Evolutionary conservation across 2,888 invertebrate species (phyloP), one percentile per base, ranked within the genome.

Genomic region (Polymixis flavicincta): DNA sequence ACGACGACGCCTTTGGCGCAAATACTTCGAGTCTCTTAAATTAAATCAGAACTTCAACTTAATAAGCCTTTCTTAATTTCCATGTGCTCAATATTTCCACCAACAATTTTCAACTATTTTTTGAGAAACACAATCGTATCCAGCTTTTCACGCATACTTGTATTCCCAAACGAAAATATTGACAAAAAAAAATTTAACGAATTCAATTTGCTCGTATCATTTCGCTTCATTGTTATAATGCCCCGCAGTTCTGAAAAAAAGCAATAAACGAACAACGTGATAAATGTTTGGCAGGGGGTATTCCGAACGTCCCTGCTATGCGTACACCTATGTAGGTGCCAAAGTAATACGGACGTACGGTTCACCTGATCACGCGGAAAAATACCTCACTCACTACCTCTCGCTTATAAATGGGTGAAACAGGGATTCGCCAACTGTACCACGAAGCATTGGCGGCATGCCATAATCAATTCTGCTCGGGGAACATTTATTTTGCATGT

Each of bases 391-490:
- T 78, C 72, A 63, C 71, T 78, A 74, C 75, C 69, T 72, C 73
- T 70, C 75, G 72, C 64, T 78, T 61, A 85, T 77, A 80, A 87
- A 83, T 80, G 79, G 84, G 82, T 83, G 79, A 82, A 82, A 85
- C 83, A 83, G 80, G 74, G 78, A 87, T 85, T 84, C 85, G 84
- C 86, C 82, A 88, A 89, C 85, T 87, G 89, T 80, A 81, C 74
- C 84, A 76, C 73, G 73, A 71, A 85, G 74, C 75, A 80, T 87
- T 89, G 87, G 90, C 89, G 77, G 64, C 76, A 84, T 76, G 90
- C 90, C 87, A 88, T 89, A 87, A 89, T 88, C 89, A 90, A 88
- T 89, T 86, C 85, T 82, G 78, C 83, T 85, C 71, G 55, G 63
- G 59, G 52, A 78, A 82, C 78, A 82, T 86, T 84, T 83, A 84